A percentile compares a stretch with the other conserved stretches of the same genome.
Conservation (phyloP, 1,140 invertebrate species). For the Heliconius hewitsoni region DNA sequence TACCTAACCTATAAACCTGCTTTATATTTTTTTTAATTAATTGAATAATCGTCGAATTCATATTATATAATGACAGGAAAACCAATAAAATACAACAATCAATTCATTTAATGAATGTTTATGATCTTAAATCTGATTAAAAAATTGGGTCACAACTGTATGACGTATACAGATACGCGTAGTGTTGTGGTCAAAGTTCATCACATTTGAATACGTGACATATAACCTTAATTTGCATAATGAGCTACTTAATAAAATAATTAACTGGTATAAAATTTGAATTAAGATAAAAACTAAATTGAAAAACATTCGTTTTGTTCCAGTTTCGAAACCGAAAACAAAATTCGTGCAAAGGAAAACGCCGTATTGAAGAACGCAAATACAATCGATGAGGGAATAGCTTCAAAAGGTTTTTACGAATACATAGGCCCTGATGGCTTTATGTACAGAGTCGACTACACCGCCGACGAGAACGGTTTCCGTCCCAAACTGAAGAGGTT, state of each 20-base stretch:
- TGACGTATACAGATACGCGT: conserved; percentile 10
- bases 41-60: no score
- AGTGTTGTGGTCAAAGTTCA: conserved; percentile 62
- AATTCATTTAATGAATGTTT: neutral
- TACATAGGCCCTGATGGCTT: conserved; percentile 84
- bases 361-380: conserved; percentile 81
- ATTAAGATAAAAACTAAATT: neutral
- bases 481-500: conserved; percentile 81
- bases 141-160: conserved; percentile 37
- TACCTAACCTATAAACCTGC: no score
- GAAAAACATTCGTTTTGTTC: conserved; percentile 33
- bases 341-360: conserved; percentile 87
- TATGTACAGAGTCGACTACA: conserved; percentile 83
- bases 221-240: conserved; percentile 17
- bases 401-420: conserved; percentile 84
- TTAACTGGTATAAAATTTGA: neutral
- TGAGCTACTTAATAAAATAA: neutral
- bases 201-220: conserved; percentile 56
- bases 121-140: neutral
- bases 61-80: no score
- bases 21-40: no score
- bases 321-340: conserved; percentile 90
- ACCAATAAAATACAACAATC: neutral
- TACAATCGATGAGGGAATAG: conserved; percentile 83
- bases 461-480: conserved; percentile 86